These are phyloP conservation scores for Cosmia pyralina DNA, from an alignment of 2,888 invertebrate genomes.

Conservation along the genomic window DNA sequence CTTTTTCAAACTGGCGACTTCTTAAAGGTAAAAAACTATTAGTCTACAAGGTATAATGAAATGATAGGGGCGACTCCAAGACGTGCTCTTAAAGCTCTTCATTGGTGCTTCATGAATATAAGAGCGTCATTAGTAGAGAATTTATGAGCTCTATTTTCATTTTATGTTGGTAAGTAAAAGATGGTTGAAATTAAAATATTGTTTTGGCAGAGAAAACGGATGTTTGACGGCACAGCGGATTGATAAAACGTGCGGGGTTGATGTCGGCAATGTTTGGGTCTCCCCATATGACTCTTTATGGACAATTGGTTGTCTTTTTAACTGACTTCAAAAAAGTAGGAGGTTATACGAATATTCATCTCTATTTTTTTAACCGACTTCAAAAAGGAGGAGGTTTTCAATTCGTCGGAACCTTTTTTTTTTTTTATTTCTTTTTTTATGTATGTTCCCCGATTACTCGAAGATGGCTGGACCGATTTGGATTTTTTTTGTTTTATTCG, in stretches of 20 bases:
- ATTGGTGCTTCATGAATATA: constrained; percentile 37
- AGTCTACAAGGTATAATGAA: constrained; percentile 36
- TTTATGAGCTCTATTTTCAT: constrained; percentile 11
- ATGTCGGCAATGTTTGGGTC: neutral
- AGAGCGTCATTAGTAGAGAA: constrained; percentile 33
- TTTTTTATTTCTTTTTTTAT: too few species aligned
- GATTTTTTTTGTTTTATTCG: too few species aligned
- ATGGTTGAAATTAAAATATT: constrained; percentile 4
- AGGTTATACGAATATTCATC: too few species aligned
- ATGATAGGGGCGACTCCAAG: constrained; percentile 18
- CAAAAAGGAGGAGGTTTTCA: too few species aligned
- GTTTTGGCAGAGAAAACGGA: neutral
- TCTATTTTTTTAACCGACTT: too few species aligned
- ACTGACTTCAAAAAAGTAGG: too few species aligned
- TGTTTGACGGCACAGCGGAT: too few species aligned
- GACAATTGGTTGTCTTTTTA: neutral
- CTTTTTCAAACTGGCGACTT: constrained; percentile 7
- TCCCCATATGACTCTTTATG: neutral
- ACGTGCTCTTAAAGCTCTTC: constrained; percentile 10
- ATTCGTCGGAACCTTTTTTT: too few species aligned
- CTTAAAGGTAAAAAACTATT: constrained; percentile 36
- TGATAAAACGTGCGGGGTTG: neutral
- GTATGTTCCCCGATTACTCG: too few species aligned
- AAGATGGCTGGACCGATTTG: too few species aligned
- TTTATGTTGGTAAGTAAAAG: constrained; percentile 13